phyloP scores from a whole-genome alignment of 2,797 vertebrate species.

The Vultur gryphus region DNA sequence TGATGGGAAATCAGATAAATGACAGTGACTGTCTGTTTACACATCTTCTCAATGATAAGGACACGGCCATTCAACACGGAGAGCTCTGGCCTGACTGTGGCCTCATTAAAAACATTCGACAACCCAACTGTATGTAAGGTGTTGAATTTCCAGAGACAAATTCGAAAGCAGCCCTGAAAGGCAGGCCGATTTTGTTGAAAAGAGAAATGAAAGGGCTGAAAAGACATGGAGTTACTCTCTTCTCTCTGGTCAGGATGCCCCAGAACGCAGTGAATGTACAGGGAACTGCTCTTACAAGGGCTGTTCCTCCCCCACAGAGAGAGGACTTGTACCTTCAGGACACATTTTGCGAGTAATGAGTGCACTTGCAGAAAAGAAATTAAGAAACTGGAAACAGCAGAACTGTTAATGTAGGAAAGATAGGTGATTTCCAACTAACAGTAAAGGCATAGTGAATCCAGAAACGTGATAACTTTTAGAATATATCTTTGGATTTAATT shows the following conservation, averaged over 20 bases:
- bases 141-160: conserved; percentile 4
- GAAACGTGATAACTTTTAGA: neutral
- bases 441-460: neutral
- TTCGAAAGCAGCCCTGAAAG: conserved; percentile 6
- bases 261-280: neutral
- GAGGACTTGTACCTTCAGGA: neutral
- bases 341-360: neutral
- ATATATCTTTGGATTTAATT: neutral
- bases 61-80: neutral
- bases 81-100: neutral
- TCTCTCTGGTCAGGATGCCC: neutral
- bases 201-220: neutral
- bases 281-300: neutral
- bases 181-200: neutral
- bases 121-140: neutral
- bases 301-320: neutral
- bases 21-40: conserved; percentile 17
- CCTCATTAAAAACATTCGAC: conserved; percentile 37
- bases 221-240: neutral
- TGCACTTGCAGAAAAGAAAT: neutral
- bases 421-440: neutral
- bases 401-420: neutral
- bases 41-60: conserved; percentile 3
- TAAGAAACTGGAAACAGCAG: neutral
- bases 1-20: conserved; percentile 42